Base-by-base conservation (phyloP, 2,888 invertebrate genomes). In the Odontocerum albicorne region DNA sequence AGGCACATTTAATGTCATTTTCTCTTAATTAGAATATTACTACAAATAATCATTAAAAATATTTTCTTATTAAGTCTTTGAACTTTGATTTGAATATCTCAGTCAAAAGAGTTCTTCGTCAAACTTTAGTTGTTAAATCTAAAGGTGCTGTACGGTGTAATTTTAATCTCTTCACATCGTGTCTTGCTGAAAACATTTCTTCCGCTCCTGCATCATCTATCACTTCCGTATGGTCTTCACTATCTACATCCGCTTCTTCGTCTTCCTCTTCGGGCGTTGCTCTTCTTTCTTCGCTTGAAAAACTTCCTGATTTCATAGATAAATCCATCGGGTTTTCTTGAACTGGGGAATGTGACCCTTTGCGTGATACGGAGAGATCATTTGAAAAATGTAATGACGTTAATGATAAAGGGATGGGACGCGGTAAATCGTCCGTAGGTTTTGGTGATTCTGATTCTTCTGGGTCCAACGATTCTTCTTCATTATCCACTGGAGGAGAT, bases 241-340 rank as follows among this genome's bases (percentile, higher is more conserved):
- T 75, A 22, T 66, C 65, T 60, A 75, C 75, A 32, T 67, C 74
- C 6, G 53, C 62, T 0, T 75, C 77, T 32, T 77, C 76, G 0
- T 69, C 71, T 19, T 75, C 77, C 0, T 77, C 77, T 50, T 77
- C 77, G 1, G 70, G 73, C 3, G 71, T 66, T 55, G 74, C 71
- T 63, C 76, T 70, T 53, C 78, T 68, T 45, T 75, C 76, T 0
- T 80, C 74, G 63, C 77, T 77, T 17, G 74, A 76, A 55, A 82
- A 75, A 36, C 85, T 86, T 16, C 79, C 79, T 1, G 84, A 80
- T 65, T 86, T 88, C 74, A 90, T 87, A 31, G 90, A 90, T 60
- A 91, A 71, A 67, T 91, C 91, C 69, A 91, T 90, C 1, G 91
- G 91, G 66, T 86, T 85, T 62, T 90, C 89, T 67, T 90, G 88